These are phyloP conservation scores for Coccyzus lansbergi DNA, from an alignment of 2,797 vertebrate species.

Conservation along the genomic window DNA sequence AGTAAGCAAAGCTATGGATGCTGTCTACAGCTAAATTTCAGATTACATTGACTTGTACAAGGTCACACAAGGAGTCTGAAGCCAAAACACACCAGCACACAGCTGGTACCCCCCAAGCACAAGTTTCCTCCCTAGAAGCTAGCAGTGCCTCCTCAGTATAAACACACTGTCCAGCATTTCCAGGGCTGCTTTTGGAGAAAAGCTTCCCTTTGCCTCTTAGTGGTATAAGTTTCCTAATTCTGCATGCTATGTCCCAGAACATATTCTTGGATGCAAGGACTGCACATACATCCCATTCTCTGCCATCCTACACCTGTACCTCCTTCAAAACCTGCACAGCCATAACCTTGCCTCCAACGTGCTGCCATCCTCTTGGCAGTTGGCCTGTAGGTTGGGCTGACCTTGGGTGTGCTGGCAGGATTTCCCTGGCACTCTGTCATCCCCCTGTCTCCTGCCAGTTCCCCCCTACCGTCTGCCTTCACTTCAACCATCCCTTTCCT, in stretches of 20 bases:
- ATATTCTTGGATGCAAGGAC: neutral
- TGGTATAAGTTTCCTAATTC: neutral
- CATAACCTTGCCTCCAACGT: constrained; percentile 24
- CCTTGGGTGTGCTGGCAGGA: constrained; percentile 72
- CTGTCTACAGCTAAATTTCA: neutral
- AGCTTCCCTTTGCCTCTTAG: neutral
- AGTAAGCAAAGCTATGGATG: neutral
- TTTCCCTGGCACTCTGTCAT: constrained; percentile 73
- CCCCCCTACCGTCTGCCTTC: constrained; percentile 9
- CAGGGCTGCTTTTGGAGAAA: neutral
- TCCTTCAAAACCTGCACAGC: constrained; percentile 39
- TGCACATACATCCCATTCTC: neutral
- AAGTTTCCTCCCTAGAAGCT: neutral
- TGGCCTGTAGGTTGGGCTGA: constrained; percentile 71
- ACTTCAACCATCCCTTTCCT: neutral
- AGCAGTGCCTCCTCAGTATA: neutral
- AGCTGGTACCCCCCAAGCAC: neutral
- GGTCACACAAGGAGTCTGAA: neutral
- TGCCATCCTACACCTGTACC: constrained; percentile 36
- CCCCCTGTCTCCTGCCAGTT: constrained; percentile 20
- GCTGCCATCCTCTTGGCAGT: constrained; percentile 67
- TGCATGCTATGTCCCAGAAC: neutral
- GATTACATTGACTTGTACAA: constrained; percentile 2
- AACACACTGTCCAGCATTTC: neutral
- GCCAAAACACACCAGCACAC: neutral